These are phyloP conservation scores for Lutjanus argentimaculatus DNA, from an alignment of 2,797 vertebrate species.

Conservation along the genomic window DNA sequence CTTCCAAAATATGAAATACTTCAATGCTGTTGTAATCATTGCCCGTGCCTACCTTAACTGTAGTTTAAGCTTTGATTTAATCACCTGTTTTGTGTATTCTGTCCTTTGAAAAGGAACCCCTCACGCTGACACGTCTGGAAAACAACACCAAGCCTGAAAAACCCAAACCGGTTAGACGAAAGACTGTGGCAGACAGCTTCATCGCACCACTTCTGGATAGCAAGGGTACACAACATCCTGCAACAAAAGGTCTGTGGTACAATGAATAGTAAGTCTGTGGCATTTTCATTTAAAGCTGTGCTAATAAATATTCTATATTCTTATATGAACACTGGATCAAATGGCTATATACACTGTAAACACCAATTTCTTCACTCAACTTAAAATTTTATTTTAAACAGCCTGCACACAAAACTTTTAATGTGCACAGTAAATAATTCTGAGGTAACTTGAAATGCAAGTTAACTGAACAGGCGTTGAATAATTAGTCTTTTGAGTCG, in stretches of 20 bases:
- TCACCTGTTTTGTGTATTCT: conserved; percentile 28
- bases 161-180: conserved; percentile 93
- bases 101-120: conserved; percentile 86
- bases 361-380: too few species aligned
- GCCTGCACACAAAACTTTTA: too few species aligned
- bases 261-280: neutral
- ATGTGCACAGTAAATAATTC: too few species aligned
- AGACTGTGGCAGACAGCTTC: conserved; percentile 92
- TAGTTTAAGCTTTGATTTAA: conserved; percentile 1
- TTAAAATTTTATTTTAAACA: too few species aligned
- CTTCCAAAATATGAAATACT: conserved; percentile 7
- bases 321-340: neutral
- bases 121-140: conserved; percentile 92
- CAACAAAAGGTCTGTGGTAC: conserved; percentile 80
- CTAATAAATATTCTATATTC: neutral
- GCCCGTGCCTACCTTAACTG: neutral
- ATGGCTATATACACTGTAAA: neutral
- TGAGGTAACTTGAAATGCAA: too few species aligned
- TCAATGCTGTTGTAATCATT: neutral
- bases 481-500: too few species aligned
- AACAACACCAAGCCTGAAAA: conserved; percentile 95
- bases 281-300: neutral
- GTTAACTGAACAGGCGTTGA: too few species aligned
- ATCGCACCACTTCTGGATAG: conserved; percentile 92
- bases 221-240: conserved; percentile 90